Evolutionary conservation across 2,888 invertebrate genomes (phyloP), one percentile per base, ranked within the genome.

Genomic region (Drosophila quinaria): DNA sequence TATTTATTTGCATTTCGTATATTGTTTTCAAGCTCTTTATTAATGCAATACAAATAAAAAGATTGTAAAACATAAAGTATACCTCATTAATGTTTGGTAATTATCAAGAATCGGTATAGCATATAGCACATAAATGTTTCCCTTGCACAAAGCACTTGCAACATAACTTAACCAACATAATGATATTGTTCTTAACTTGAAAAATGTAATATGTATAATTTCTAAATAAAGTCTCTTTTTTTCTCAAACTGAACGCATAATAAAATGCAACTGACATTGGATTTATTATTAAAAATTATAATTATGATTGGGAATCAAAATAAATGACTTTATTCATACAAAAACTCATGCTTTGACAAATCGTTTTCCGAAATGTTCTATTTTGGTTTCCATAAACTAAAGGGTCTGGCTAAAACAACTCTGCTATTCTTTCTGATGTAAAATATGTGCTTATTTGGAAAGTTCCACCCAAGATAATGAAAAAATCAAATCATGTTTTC

Each of bases 91-190:
- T 61, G 61, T 51, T 52, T 19, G 15, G 50, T 59, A 58, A 33
- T 58, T 55, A 63, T 59, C 39, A 17, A 55, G 42, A 55, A 55
- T 55, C 29, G 13, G 13, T 19, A 42, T 41, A 62, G 31, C 8
- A 42, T 25, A 65, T 59, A 22, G 22, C 22, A 11, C 31, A 66
- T 50, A 72, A n/a, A 46, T 35, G 41, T n/a, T 65, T 87, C 80
- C 85, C 80, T 80, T 71, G 63, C 82, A 80, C 69, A 63, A 85
- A 80, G 85, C 85, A 80, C 72, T 85, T 70, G 65, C 78, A 46
- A 58, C 71, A 67, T 78, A 81, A 59, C 37, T 52, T 77, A 81
- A 62, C 35, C 52, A 58, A 64, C 50, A 60, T 66, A 56, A 51
- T 60, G 29, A 72, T 39, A 33, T 51, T 50, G n/a, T 56, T 55